These are phyloP conservation scores for Saguinus midas DNA, from an alignment of 2,113 vertebrate genomes.

Conservation along the genomic window DNA sequence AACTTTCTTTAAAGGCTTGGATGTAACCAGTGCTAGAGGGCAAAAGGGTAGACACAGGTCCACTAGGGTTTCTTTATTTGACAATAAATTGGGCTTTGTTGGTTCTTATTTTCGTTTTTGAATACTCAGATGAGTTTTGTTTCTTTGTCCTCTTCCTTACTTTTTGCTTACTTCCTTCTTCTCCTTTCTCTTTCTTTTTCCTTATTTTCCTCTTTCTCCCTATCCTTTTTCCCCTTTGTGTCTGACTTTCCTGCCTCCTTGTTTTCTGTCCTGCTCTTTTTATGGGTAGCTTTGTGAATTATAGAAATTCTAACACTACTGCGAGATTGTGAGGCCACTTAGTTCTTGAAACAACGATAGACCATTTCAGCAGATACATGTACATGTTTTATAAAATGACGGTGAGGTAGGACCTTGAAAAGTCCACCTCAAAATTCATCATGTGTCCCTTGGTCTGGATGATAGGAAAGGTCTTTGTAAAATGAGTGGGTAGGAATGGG, in stretches of 20 bases:
- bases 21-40: background rate
- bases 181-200: background rate
- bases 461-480: background rate
- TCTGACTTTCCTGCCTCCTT: background rate
- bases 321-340: background rate
- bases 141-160: background rate
- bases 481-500: background rate
- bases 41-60: background rate
- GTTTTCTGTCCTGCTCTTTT: background rate
- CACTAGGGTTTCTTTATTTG: background rate
- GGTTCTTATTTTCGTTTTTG: background rate
- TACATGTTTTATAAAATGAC: background rate
- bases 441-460: background rate
- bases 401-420: background rate
- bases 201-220: rapidly evolving
- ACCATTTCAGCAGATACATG: background rate
- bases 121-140: background rate
- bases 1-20: slow-evolving; percentile 31
- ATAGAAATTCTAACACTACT: background rate
- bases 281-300: background rate
- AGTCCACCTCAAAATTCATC: background rate
- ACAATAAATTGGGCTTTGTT: background rate
- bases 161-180: background rate
- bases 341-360: background rate
- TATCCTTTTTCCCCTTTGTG: background rate